Base-by-base conservation (phyloP, 23 tunicate genomes). In the Trididemnum clinides region DNA sequence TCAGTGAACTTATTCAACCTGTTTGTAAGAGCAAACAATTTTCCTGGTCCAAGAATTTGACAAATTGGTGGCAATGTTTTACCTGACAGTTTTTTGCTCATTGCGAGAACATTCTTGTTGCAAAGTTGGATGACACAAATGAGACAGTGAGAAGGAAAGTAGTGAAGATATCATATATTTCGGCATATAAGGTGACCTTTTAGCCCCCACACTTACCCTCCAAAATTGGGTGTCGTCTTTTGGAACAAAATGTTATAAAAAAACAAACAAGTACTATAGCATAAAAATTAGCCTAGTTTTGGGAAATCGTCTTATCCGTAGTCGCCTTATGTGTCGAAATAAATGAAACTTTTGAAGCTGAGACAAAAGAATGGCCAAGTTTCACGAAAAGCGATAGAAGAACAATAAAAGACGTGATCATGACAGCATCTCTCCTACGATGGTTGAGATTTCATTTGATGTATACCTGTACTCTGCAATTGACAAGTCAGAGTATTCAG, bases 61-160 rank as follows among this genome's bases (percentile, higher is more conserved):
- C 18, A 37, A 36, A 37, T 76, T 33, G 27, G 64, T 23, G 5
- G 20, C 54, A 27, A 37, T 2, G 63, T 33, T 37, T 28, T 76
- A 15, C 12, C 49, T 10, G 44, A 39, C 51, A 76, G 44, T 76
- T n/a, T 76, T 76, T 76, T 76, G 82, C 82, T 22, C 82, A 76
- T 50, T 26, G 64, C 7, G 82, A 76, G 28, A 76, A 76, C 54
- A 50, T 76, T 36, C 64, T 76, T 27, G 63, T 76, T 44, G 62
- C 64, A 76, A 76, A 44, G 82, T 50, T 76, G 23, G 82, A 25
- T 33, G 82, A 76, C 23, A 36, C 20, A 19, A 22, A 71, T 71
- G 50, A 35, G 78, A 33, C 50, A 71, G 50, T 71, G 4, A 33
- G 78, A 71, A 71, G 78, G 27, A 62, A 62, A 62, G 69, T 26